Evolutionary conservation across 2,888 invertebrate genomes (phyloP).

Genomic region (Morpho deidamia): DNA sequence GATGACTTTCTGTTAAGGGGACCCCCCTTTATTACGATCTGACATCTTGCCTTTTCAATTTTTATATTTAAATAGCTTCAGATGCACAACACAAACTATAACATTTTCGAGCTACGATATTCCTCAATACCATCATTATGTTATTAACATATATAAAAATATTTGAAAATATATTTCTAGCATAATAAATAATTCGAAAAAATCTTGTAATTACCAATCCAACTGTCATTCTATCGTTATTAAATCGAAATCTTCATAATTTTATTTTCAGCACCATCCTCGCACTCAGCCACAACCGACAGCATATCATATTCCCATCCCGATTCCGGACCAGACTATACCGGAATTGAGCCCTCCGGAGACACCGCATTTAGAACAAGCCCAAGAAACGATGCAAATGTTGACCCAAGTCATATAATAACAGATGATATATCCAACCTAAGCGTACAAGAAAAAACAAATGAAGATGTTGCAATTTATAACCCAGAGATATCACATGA

Average conservation of each 20-base stretch:
- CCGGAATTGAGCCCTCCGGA: constrained; percentile 66
- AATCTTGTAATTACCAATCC: too few species aligned
- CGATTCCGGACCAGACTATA: constrained; percentile 57
- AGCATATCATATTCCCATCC: constrained; percentile 52
- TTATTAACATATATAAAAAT: too few species aligned
- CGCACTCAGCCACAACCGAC: constrained; percentile 58
- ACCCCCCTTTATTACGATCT: too few species aligned
- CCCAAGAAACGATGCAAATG: constrained; percentile 36
- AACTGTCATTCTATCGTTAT: too few species aligned
- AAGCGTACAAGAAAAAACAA: constrained; percentile 23
- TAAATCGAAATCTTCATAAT: background rate
- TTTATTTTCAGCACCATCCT: constrained; percentile 60
- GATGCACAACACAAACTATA: too few species aligned
- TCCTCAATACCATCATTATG: too few species aligned
- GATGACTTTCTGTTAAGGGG: too few species aligned
- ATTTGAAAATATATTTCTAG: too few species aligned
- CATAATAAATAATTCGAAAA: too few species aligned
- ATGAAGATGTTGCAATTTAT: constrained; percentile 3
- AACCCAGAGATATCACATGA: constrained; percentile 1
- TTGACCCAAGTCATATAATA: constrained; percentile 36
- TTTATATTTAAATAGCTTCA: too few species aligned
- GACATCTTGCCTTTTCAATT: too few species aligned
- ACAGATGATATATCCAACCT: constrained; percentile 40
- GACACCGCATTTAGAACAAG: constrained; percentile 46
- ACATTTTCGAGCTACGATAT: too few species aligned